phyloP scores from a whole-genome alignment of 2,797 vertebrate species.

The Petrocephalus sullivani region DNA sequence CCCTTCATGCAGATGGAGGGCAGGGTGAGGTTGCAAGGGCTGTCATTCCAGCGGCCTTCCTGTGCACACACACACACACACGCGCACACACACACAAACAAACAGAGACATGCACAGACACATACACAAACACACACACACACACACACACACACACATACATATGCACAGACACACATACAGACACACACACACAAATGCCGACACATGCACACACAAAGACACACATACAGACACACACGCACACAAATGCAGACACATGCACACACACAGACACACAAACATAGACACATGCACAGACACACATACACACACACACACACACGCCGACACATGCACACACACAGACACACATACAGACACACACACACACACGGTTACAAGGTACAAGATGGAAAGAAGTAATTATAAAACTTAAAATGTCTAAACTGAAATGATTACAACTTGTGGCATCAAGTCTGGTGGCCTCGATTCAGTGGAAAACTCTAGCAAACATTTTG shows the following conservation, averaged over 20 bases:
- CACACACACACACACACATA: slow-evolving; percentile 18
- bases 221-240: slow-evolving; percentile 11
- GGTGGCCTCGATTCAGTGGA: background rate
- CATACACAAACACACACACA: background rate
- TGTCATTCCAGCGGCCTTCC: slow-evolving; percentile 96
- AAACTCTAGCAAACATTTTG: background rate
- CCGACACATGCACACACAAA: background rate
- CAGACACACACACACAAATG: background rate
- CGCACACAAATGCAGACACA: background rate
- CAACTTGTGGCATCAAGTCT: background rate
- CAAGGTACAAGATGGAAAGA: slow-evolving; percentile 31
- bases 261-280: background rate
- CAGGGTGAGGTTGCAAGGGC: slow-evolving; percentile 86
- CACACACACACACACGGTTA: slow-evolving; percentile 31
- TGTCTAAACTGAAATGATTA: background rate
- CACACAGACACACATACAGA: background rate
- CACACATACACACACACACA: background rate
- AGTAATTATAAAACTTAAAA: background rate
- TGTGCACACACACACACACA: slow-evolving; percentile 43
- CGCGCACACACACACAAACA: background rate
- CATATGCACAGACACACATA: background rate
- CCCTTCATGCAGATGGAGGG: slow-evolving; percentile 91
- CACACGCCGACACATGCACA: too few relatives aligned
- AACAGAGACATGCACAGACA: background rate
- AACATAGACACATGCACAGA: background rate